Evolutionary conservation across 1,140 invertebrate genomes (phyloP).

Genomic region (Panagrolaimus sp.): DNA sequence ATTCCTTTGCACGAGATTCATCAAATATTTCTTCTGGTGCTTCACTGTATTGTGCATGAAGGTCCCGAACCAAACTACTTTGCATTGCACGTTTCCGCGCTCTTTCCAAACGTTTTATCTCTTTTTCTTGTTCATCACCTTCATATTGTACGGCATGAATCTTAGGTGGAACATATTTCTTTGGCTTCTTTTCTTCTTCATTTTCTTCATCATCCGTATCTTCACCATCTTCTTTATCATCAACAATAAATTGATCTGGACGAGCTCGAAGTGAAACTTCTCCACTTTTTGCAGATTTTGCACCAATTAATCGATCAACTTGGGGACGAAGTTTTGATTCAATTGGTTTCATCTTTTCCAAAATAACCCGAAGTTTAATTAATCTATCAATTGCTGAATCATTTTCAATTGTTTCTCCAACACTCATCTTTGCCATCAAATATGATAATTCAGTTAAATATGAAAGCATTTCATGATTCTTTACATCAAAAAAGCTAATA

Average conservation of each 20-base stretch:
- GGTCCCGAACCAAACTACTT: constrained; percentile 78
- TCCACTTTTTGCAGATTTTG: constrained; percentile 63
- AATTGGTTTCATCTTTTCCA: constrained; percentile 89
- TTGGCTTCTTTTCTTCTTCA: constrained; percentile 62
- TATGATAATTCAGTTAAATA: constrained; percentile 83
- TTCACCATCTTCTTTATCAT: constrained; percentile 63
- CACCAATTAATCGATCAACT: constrained; percentile 83
- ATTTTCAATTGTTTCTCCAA: constrained; percentile 73
- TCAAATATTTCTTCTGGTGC: constrained; percentile 78
- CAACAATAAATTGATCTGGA: constrained; percentile 71
- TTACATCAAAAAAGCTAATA: constrained; percentile 83
- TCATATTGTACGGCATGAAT: constrained; percentile 54
- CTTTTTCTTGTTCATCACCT: constrained; percentile 67
- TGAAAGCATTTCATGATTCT: constrained; percentile 82
- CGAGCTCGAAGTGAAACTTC: constrained; percentile 74
- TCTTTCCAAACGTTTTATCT: constrained; percentile 72
- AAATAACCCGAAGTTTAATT: constrained; percentile 78
- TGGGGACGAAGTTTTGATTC: constrained; percentile 92
- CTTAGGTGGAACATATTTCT: constrained; percentile 55
- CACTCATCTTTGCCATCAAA: constrained; percentile 71
- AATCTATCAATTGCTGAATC: constrained; percentile 77
- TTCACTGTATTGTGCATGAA: constrained; percentile 84
- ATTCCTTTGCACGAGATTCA: constrained; percentile 64
- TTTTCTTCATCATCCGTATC: constrained; percentile 35
- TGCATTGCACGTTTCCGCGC: constrained; percentile 74